A percentile compares a stretch with the other conserved stretches of the same genome.
Conservation (phyloP, 2,797 vertebrate species). For the Acropternis orthonyx region DNA sequence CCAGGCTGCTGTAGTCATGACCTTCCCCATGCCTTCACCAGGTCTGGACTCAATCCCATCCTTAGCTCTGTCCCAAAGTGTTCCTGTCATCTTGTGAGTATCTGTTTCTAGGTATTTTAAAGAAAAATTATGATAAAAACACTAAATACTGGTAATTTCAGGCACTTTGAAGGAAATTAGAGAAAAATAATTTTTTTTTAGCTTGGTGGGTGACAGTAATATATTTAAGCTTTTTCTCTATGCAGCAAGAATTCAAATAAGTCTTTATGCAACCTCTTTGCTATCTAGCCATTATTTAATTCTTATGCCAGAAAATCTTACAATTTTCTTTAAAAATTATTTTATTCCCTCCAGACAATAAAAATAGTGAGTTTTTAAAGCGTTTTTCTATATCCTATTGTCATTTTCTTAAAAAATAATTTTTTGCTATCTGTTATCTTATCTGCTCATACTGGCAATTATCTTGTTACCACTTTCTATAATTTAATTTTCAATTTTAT, state of each 20-base stretch:
- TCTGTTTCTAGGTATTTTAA: not conserved
- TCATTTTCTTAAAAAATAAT: not conserved
- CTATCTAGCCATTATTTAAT: not conserved
- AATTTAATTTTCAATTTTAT: conserved; percentile 38
- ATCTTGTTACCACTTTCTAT: not conserved
- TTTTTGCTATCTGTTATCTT: conserved; percentile 7
- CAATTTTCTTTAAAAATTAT: not conserved
- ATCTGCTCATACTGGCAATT: not conserved
- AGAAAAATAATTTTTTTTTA: not conserved
- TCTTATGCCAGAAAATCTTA: not conserved
- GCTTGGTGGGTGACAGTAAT: not conserved
- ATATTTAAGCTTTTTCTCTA: not conserved
- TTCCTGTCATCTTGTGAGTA: rapidly evolving
- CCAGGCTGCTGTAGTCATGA: not conserved
- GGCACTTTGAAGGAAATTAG: not conserved
- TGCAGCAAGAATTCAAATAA: not conserved
- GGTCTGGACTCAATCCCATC: not conserved
- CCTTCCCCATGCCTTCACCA: not conserved
- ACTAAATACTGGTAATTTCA: not conserved
- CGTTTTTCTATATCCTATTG: not conserved
- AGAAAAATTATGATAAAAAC: not conserved
- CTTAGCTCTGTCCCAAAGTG: not conserved
- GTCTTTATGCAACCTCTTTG: not conserved
- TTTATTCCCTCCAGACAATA: not conserved
- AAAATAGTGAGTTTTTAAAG: not conserved